A percentile compares a stretch with the other conserved stretches of the same genome.
Conservation (phyloP, 1,140 invertebrate genomes). For the Metopolophium dirhodum region DNA sequence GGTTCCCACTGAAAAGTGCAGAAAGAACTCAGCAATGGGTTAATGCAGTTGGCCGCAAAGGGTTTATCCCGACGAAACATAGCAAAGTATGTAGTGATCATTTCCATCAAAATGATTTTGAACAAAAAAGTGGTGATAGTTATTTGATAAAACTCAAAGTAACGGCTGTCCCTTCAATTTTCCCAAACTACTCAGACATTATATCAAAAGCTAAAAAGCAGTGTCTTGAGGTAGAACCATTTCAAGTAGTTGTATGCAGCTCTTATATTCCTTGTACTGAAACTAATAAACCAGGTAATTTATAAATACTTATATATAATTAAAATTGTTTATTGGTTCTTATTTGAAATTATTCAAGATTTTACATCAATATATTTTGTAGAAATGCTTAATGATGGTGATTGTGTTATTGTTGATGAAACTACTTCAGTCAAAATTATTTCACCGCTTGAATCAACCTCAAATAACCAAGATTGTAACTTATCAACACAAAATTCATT, state of each 20-base stretch:
- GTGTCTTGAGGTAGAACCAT: too few species aligned
- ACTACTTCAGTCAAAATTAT: neutral
- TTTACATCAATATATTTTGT: too few species aligned
- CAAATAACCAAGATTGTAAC: neutral
- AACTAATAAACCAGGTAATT: too few species aligned
- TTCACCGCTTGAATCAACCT: neutral
- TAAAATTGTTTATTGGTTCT: too few species aligned
- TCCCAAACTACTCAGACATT: neutral
- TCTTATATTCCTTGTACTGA: too few species aligned
- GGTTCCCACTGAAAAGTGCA: neutral
- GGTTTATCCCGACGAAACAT: neutral
- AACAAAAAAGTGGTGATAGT: neutral
- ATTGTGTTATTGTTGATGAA: neutral
- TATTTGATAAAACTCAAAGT: neutral
- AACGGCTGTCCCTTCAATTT: neutral
- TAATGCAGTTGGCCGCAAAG: neutral
- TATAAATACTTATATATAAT: too few species aligned
- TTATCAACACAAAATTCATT: neutral
- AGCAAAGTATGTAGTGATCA: conserved; percentile 4
- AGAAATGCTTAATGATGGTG: too few species aligned
- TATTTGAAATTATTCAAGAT: too few species aligned
- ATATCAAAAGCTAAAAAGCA: neutral
- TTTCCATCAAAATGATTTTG: neutral
- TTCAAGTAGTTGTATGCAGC: too few species aligned
- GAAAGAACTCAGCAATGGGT: neutral